Evolutionary conservation across 2,888 invertebrate genomes (phyloP), one percentile per base, ranked within the genome.

Genomic region (Lysandra coridon): DNA sequence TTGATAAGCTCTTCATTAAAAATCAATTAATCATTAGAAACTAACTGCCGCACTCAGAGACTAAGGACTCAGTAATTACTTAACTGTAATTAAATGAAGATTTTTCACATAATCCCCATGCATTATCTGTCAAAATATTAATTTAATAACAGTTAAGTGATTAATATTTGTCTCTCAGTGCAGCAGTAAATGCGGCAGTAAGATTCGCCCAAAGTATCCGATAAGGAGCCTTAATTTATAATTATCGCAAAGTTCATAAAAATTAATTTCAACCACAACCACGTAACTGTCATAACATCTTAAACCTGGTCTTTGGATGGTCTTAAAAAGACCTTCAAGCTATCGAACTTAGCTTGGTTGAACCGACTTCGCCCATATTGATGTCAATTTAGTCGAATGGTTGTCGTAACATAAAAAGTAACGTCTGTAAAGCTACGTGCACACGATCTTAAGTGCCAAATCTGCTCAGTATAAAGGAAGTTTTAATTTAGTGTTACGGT

Each of bases 331-430:
- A 85, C 85, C 83, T 85, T 84, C 81, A 83, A 83, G 81, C 84
- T 85, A 84, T 86, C 83, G 83, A 83, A 82, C 14, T 69, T 37
- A 33, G 69, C 69, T 69, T 14, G 33, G 69, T 69, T 69, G 14
- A 14, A 69, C 33, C 37, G 69, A 86, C 84, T 89, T 89, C 82
- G 84, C 86, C 87, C 88, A 88, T 89, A 88, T 89, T 89, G 87
- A 89, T 91, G 92, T 89, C 91, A 91, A 92, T 92, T 92, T 89
- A 85, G 87, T 86, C 84, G 89, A 88, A 92, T 89, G 88, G 86
- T 80, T 82, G 88, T 86, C 85, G 85, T 93, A 87, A 88, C 92
- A 90, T 94, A 91, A 94, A 94, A 94, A 87, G 87, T 89, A 87
- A 94, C 84, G 92, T 80, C 40, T 85, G 83, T 86, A 85, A 85